A percentile compares a stretch with the other conserved stretches of the same genome.
Conservation (phyloP, 2,113 vertebrate species). For the Thamnophis sirtalis region DNA sequence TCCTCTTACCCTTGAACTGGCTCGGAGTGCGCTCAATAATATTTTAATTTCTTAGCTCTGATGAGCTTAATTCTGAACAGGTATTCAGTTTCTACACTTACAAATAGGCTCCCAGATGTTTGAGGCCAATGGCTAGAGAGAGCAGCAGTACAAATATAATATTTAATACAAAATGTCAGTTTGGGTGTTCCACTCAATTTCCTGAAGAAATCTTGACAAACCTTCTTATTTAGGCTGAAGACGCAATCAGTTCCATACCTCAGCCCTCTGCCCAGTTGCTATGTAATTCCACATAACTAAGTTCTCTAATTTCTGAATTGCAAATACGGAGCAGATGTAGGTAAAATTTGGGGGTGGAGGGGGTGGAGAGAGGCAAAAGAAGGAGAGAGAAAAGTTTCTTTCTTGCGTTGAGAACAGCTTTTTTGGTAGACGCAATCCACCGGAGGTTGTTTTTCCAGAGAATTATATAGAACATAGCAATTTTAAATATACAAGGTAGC, state of each 20-base stretch:
- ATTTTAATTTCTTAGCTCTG: conserved; percentile 73
- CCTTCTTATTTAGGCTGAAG: conserved; percentile 65
- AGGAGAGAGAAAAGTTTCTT: conserved; percentile 57
- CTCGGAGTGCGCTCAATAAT: conserved; percentile 53
- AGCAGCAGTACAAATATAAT: conserved; percentile 61
- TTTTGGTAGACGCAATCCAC: conserved; percentile 28
- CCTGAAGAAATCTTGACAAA: conserved; percentile 71
- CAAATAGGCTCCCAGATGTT: conserved; percentile 69
- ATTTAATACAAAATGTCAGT: conserved; percentile 77
- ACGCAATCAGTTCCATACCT: conserved; percentile 68
- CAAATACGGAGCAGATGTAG: conserved; percentile 80
- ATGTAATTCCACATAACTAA: conserved; percentile 62
- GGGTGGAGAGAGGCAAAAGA: neutral
- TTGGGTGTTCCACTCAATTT: conserved; percentile 81
- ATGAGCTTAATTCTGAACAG: conserved; percentile 68
- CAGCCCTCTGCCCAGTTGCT: conserved; percentile 51
- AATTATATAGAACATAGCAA: neutral
- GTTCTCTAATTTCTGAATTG: conserved; percentile 74
- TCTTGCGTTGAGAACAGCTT: conserved; percentile 13
- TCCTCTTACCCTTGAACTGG: conserved; percentile 61
- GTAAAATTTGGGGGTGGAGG: conserved; percentile 39
- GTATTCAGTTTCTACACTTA: conserved; percentile 72
- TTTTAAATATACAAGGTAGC: neutral
- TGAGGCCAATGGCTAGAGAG: conserved; percentile 59
- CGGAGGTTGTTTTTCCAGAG: neutral